A percentile compares a stretch with the other conserved stretches of the same genome.
These are phyloP conservation scores for Dipodomys spectabilis DNA, from an alignment of 2,113 vertebrate genomes.

Conservation along the genomic window DNA sequence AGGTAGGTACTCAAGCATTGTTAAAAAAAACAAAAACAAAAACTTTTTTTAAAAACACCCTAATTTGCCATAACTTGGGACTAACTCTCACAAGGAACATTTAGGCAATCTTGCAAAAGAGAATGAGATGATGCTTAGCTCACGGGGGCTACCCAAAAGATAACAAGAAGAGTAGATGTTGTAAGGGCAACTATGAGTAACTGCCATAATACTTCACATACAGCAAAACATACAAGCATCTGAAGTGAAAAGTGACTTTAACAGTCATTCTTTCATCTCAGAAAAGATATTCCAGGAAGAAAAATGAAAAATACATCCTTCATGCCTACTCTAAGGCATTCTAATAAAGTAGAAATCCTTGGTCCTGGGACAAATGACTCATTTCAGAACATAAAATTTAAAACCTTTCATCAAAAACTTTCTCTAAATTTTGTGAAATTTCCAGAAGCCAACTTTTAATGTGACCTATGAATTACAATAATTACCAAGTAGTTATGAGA, in stretches of 20 bases:
- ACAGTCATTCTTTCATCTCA: slow-evolving; percentile 18
- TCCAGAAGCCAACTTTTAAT: slow-evolving; percentile 34
- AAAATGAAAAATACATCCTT: slow-evolving; percentile 22
- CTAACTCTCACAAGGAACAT: no score
- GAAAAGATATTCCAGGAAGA: slow-evolving; percentile 14
- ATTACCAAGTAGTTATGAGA: slow-evolving; percentile 47
- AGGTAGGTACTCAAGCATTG: neutral
- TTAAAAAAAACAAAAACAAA: slow-evolving; percentile 42
- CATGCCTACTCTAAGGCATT: slow-evolving; percentile 1
- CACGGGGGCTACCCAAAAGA: no score
- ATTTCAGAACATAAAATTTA: slow-evolving; percentile 62
- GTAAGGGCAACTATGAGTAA: neutral
- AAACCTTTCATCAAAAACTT: slow-evolving; percentile 55
- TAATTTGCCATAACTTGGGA: neutral
- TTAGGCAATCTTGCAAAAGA: no score
- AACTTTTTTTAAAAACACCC: neutral
- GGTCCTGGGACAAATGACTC: slow-evolving; percentile 41
- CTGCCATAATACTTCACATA: neutral
- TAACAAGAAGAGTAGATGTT: no score
- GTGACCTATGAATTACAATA: slow-evolving; percentile 49
- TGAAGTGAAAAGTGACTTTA: slow-evolving; percentile 44
- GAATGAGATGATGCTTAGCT: no score
- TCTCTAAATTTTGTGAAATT: slow-evolving; percentile 11
- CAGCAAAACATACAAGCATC: slow-evolving; percentile 22
- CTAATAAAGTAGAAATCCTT: slow-evolving; percentile 47